Evolutionary conservation across 2,113 vertebrate species (phyloP), one percentile per base, ranked within the genome.

Genomic region (Phycodurus eques): DNA sequence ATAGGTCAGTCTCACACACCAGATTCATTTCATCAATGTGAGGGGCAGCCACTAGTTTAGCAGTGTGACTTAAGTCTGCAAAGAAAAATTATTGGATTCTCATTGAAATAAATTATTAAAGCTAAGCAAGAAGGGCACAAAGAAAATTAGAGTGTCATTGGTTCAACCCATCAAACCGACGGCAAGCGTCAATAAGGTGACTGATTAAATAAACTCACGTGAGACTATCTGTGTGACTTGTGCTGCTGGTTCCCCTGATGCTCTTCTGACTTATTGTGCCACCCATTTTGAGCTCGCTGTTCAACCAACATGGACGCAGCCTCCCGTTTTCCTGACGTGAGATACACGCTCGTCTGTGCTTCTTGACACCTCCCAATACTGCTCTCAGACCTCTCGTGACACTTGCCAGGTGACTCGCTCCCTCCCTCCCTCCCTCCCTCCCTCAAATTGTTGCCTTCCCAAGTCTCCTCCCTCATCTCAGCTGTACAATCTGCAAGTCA

Each of bases 251-350:
- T 67, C 31, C 35, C 71, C 17, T 57, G 77, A 68, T 76, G 72
- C 63, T 88, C 87, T 65, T 89, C 72, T 86, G 88, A 82, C 88
- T 90, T 27, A 73, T 8, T 12, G 49, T 80, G 47, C 83, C 85
- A 7, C 90, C 90, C 90, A 91, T 91, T 61, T 67, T 79, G 57
- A 77, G 63, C 7, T 54, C 49, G 49, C 43, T 44, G 47, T 70
- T 19, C 60, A 44, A 47, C 43, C 67, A 9, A 59, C 42, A 44
- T 35, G 33, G 51, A 39, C n/a, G 7, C 12, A 33, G 47, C 2
- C 12, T 53, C 44, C 35, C 13, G 8, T 43, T 71, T 67, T 51
- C 57, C 54, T 75, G 12, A 77, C 67, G 56, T 51, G 1, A 43
- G 3, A 4, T 14, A 17, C 75, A 71, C 76, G 14, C 44, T 59